Evolutionary conservation across 1,140 invertebrate genomes (phyloP).

Genomic region (Drosophila guanche): DNA sequence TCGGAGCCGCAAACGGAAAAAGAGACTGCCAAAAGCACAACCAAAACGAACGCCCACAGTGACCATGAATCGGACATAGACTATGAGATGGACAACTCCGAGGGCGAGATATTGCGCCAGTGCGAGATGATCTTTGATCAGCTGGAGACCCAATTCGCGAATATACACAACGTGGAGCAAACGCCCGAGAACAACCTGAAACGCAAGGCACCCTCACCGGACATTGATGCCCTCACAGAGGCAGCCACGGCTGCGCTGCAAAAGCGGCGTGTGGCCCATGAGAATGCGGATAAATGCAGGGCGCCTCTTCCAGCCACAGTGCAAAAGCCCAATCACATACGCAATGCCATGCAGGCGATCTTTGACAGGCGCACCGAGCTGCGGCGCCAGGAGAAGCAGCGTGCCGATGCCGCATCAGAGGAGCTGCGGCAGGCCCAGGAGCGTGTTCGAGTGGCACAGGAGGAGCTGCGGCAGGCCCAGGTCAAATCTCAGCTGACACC

Average conservation of each 20-base stretch:
- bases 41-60: neutral
- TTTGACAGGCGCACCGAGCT: constrained; percentile 69
- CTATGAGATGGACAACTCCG: constrained; percentile 71
- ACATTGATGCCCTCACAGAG: constrained; percentile 62
- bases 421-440: constrained; percentile 67
- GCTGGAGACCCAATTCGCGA: constrained; percentile 81
- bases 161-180: constrained; percentile 49
- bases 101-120: constrained; percentile 87
- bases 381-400: constrained; percentile 61
- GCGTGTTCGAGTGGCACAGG: constrained; percentile 66
- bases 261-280: constrained; percentile 84
- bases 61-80: constrained; percentile 45
- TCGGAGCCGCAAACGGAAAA: constrained; percentile 2
- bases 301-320: neutral
- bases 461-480: constrained; percentile 56
- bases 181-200: constrained; percentile 38
- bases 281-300: constrained; percentile 76
- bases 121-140: constrained; percentile 90
- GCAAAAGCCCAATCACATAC: constrained; percentile 72
- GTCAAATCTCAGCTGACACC: constrained; percentile 66
- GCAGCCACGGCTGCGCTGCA: constrained; percentile 53
- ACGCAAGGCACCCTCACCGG: constrained; percentile 65
- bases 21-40: neutral
- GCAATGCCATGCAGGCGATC: constrained; percentile 79
- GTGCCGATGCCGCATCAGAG: constrained; percentile 60